These are phyloP conservation scores for Thysanoteuthis rhombus DNA, from an alignment of 2,888 invertebrate species.

Conservation along the genomic window DNA sequence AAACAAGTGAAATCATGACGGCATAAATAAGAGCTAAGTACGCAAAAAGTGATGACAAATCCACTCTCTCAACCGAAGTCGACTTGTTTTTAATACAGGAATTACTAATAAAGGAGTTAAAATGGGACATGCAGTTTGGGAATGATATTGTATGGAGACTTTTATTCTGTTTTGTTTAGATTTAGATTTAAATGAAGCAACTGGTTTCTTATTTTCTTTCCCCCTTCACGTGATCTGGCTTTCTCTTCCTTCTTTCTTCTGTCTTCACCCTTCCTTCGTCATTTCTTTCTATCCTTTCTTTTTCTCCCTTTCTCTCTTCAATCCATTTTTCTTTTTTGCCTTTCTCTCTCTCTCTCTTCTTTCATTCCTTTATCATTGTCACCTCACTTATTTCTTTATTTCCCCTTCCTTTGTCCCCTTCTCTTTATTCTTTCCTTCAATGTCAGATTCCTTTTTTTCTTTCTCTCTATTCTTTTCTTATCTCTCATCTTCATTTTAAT, in stretches of 20 bases:
- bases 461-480: neutral
- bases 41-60: too few relatives aligned
- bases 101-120: too few relatives aligned
- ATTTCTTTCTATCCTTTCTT: neutral
- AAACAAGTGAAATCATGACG: too few relatives aligned
- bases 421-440: neutral
- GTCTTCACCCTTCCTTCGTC: neutral
- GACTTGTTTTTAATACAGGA: too few relatives aligned
- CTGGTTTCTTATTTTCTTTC: neutral
- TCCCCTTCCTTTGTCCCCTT: neutral
- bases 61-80: too few relatives aligned
- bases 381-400: neutral
- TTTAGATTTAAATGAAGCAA: too few relatives aligned
- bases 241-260: neutral
- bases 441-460: fast-evolving
- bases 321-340: neutral
- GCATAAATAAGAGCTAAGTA: too few relatives aligned
- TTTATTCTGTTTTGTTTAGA: too few relatives aligned
- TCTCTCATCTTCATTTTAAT: too few relatives aligned
- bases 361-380: neutral
- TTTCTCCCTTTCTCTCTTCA: neutral
- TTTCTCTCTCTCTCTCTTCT: neutral
- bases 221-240: neutral
- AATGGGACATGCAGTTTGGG: too few relatives aligned
- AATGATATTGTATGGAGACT: too few relatives aligned